Conservation (phyloP, 2,888 invertebrate species). For the Sylvicola fuscatus region DNA sequence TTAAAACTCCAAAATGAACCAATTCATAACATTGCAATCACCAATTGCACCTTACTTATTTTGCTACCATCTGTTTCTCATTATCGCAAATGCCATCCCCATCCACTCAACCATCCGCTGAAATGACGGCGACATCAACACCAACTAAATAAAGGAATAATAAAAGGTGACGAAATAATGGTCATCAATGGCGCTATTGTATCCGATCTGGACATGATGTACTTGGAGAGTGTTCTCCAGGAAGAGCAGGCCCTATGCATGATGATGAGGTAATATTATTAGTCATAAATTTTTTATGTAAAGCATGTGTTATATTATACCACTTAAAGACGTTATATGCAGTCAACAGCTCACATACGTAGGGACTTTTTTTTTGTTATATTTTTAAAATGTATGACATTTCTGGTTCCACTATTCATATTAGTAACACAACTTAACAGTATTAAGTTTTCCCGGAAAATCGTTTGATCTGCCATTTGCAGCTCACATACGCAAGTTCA, state of each 20-base stretch:
- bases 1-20: background rate
- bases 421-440: too few species aligned
- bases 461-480: too few species aligned
- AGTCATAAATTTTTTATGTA: background rate
- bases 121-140: too few species aligned
- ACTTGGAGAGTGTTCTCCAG: conserved; percentile 88
- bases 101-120: too few species aligned
- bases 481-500: too few species aligned
- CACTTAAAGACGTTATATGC: too few species aligned
- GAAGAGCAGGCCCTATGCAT: conserved; percentile 86
- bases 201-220: conserved; percentile 98
- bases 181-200: conserved; percentile 97
- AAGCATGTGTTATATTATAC: too few species aligned
- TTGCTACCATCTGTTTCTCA: background rate
- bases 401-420: too few species aligned
- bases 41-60: background rate
- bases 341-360: too few species aligned
- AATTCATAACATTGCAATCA: background rate
- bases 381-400: too few species aligned
- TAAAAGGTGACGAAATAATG: conserved; percentile 96
- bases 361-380: too few species aligned
- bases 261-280: conserved; percentile 62
- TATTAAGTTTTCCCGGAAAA: too few species aligned
- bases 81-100: background rate
- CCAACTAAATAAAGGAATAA: conserved; percentile 48